Percentiles rank a stretch among this genome's conserved stretches.
These are phyloP conservation scores for Ondatra zibethicus DNA, from an alignment of 2,113 vertebrate genomes.

Conservation along the genomic window DNA sequence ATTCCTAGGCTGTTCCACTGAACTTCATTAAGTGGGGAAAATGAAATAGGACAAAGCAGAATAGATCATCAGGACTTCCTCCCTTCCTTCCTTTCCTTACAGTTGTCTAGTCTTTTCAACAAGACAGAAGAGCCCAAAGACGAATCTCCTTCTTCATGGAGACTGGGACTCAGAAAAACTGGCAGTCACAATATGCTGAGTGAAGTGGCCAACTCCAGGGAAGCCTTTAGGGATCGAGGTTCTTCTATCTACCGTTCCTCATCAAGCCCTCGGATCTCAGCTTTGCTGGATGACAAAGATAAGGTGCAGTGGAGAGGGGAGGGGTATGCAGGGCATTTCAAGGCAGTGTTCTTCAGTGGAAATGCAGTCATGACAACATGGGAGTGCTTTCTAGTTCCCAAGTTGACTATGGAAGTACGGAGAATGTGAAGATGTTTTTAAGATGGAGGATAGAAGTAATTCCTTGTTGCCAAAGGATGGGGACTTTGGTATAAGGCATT, in stretches of 20 bases:
- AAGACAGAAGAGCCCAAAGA: conserved; percentile 87
- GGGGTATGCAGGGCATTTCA: not conserved
- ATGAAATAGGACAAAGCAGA: not conserved
- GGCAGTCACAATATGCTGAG: conserved; percentile 87
- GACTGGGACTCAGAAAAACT: conserved; percentile 87
- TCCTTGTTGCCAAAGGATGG: not conserved
- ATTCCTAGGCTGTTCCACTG: not conserved
- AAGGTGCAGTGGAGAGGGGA: conserved; percentile 79
- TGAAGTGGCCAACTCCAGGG: conserved; percentile 79
- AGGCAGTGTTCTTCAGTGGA: not conserved
- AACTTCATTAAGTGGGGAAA: conserved; percentile 5
- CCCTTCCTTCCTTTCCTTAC: not conserved
- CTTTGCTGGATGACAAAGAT: conserved; percentile 84
- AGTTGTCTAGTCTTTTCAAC: conserved; percentile 84
- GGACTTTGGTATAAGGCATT: not conserved
- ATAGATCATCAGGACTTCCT: not conserved
- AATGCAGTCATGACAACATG: not conserved
- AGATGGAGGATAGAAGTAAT: not conserved
- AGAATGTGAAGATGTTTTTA: not conserved
- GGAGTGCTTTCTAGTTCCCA: not conserved
- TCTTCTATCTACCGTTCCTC: conserved; percentile 85
- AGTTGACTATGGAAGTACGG: not conserved
- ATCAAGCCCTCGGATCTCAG: conserved; percentile 87
- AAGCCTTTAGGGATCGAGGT: conserved; percentile 79
- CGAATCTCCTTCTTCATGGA: conserved; percentile 87